These are phyloP conservation scores for Drosophila limbata DNA, from an alignment of 2,888 invertebrate species.

Conservation along the genomic window DNA sequence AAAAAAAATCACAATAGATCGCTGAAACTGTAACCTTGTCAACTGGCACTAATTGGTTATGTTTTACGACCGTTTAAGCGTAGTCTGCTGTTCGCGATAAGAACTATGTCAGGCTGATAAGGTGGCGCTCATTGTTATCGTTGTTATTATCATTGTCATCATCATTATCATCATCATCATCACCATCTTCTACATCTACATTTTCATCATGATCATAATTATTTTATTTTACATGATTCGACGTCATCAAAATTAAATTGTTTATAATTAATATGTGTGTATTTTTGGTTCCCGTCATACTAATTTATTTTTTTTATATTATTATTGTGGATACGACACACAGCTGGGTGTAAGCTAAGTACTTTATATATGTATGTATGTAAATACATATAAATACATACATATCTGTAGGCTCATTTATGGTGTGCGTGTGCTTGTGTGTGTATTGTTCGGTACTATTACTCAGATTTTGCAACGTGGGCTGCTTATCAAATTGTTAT, in stretches of 20 bases:
- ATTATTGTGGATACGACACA: conserved; percentile 6
- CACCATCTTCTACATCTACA: not conserved
- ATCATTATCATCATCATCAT: conserved; percentile 7
- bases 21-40: conserved; percentile 31
- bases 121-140: not conserved
- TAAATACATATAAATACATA: not conserved
- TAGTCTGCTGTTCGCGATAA: conserved; percentile 41
- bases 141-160: conserved; percentile 1
- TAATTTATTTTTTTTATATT: not conserved
- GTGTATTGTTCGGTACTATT: conserved; percentile 17
- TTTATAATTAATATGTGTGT: conserved; percentile 17
- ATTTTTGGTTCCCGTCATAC: not conserved
- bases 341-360: conserved; percentile 29
- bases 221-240: conserved; percentile 2
- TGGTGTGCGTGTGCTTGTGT: conserved; percentile 12
- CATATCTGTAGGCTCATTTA: conserved; percentile 30
- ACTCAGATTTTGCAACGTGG: conserved; percentile 49
- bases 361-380: conserved; percentile 2
- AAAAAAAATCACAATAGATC: conserved; percentile 1
- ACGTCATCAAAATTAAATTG: conserved; percentile 31
- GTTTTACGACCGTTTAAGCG: conserved; percentile 53
- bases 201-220: not conserved
- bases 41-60: conserved; percentile 47
- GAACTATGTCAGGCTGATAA: conserved; percentile 32
- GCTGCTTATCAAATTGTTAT: conserved; percentile 49